Percentiles rank a stretch among this genome's conserved stretches.
Conservation (phyloP, 1,140 invertebrate genomes). For the Drosophila sp. region DNA sequence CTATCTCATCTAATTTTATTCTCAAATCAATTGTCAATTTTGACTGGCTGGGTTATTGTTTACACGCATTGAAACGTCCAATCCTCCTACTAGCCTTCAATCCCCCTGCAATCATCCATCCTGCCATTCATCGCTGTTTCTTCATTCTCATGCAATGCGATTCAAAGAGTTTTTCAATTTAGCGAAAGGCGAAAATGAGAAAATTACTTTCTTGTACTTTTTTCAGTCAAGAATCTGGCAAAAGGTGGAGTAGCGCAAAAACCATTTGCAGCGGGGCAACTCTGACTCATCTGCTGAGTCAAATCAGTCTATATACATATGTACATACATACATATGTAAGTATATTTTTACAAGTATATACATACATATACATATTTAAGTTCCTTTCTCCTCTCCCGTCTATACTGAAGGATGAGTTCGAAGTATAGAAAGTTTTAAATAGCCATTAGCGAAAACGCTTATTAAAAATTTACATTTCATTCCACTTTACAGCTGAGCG, state of each 20-base stretch:
- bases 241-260: neutral
- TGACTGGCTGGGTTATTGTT: conserved; percentile 40
- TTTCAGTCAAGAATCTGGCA: conserved; percentile 12
- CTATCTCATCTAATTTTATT: conserved; percentile 24
- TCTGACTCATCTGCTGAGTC: conserved; percentile 33
- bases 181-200: conserved; percentile 55
- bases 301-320: conserved; percentile 53
- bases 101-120: too few species aligned
- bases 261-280: conserved; percentile 18
- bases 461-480: conserved; percentile 83
- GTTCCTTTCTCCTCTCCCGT: neutral
- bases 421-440: conserved; percentile 77
- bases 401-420: conserved; percentile 4
- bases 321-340: conserved; percentile 10
- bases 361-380: conserved; percentile 16
- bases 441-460: conserved; percentile 83
- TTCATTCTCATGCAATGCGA: conserved; percentile 21
- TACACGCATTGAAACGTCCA: conserved; percentile 41
- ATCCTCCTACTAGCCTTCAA: conserved; percentile 18
- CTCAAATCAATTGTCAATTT: conserved; percentile 15
- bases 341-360: conserved; percentile 10
- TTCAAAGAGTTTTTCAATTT: conserved; percentile 67
- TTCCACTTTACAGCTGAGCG: conserved; percentile 80
- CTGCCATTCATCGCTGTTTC: neutral
- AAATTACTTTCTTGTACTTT: conserved; percentile 73